phyloP scores from a whole-genome alignment of 2,888 invertebrate species.

The Cephonodes hylas region DNA sequence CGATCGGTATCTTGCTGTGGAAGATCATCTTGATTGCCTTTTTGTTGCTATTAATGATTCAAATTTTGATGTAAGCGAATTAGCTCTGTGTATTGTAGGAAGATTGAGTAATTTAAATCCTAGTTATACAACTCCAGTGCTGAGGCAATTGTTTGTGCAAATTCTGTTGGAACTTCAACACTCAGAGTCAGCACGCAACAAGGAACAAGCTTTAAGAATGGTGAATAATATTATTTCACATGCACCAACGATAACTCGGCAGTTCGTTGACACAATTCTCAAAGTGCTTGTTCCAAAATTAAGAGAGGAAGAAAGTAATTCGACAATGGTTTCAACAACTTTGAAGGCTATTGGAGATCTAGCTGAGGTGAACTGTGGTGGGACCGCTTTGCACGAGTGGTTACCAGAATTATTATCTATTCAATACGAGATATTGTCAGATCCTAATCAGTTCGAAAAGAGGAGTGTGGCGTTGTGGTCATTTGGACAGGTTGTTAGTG shows the following conservation, averaged over 20 bases:
- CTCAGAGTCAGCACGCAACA: conserved; percentile 96
- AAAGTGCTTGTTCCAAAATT: conserved; percentile 95
- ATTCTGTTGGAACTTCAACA: conserved; percentile 95
- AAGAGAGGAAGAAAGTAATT: conserved; percentile 92
- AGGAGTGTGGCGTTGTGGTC: conserved; percentile 97
- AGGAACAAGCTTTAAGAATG: conserved; percentile 97
- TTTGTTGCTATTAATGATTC: conserved; percentile 98
- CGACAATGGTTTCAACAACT: conserved; percentile 94
- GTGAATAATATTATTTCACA: conserved; percentile 96
- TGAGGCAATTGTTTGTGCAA: conserved; percentile 95
- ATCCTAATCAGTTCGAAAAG: conserved; percentile 96
- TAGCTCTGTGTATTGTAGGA: conserved; percentile 95
- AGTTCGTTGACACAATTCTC: conserved; percentile 97
- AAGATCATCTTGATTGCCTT: conserved; percentile 95
- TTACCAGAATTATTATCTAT: conserved; percentile 93
- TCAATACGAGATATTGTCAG: conserved; percentile 95
- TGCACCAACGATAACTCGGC: conserved; percentile 95
- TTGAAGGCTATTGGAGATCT: conserved; percentile 96
- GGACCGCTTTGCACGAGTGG: conserved; percentile 93
- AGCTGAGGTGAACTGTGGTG: conserved; percentile 93
- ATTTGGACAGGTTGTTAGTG: conserved; percentile 96
- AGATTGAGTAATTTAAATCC: conserved; percentile 96
- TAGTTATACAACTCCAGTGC: conserved; percentile 97
- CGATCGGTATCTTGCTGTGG: conserved; percentile 96
- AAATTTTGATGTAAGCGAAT: conserved; percentile 95